phyloP scores from a whole-genome alignment of 2,888 invertebrate species.

The Leucoptera coffeella region DNA sequence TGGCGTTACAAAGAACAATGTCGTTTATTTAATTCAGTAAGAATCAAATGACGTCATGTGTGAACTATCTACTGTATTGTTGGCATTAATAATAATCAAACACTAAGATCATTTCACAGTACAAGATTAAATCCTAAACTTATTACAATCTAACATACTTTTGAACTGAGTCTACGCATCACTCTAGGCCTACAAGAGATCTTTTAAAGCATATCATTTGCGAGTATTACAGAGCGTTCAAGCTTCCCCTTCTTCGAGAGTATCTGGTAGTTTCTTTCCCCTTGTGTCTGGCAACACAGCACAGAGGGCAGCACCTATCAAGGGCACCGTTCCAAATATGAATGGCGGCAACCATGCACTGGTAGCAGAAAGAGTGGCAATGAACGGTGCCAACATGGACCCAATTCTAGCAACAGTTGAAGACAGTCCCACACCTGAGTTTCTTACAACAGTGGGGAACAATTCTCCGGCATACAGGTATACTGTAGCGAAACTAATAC shows the following conservation, averaged over 20 bases:
- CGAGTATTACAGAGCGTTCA: too few species aligned
- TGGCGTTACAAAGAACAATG: too few species aligned
- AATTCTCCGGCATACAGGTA: constrained; percentile 85
- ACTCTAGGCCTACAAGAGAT: too few species aligned
- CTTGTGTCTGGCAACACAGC: constrained; percentile 72
- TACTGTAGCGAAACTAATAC: constrained; percentile 77
- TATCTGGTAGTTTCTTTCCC: constrained; percentile 70
- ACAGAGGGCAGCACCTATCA: constrained; percentile 63
- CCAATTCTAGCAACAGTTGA: constrained; percentile 83
- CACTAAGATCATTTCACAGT: too few species aligned
- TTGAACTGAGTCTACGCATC: too few species aligned
- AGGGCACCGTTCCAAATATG: constrained; percentile 64
- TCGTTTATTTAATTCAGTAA: too few species aligned
- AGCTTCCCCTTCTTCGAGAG: constrained; percentile 78
- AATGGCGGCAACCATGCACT: constrained; percentile 61
- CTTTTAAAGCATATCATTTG: too few species aligned
- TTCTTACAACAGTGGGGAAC: constrained; percentile 84
- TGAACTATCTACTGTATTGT: too few species aligned
- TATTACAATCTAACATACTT: too few species aligned
- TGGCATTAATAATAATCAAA: too few species aligned
- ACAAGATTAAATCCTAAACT: too few species aligned
- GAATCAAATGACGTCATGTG: too few species aligned
- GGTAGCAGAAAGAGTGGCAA: constrained; percentile 59
- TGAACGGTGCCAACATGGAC: constrained; percentile 78
- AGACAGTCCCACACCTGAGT: constrained; percentile 78